Evolutionary conservation across 2,888 invertebrate genomes (phyloP).

Genomic region (Hermaeophaga mercurialis): DNA sequence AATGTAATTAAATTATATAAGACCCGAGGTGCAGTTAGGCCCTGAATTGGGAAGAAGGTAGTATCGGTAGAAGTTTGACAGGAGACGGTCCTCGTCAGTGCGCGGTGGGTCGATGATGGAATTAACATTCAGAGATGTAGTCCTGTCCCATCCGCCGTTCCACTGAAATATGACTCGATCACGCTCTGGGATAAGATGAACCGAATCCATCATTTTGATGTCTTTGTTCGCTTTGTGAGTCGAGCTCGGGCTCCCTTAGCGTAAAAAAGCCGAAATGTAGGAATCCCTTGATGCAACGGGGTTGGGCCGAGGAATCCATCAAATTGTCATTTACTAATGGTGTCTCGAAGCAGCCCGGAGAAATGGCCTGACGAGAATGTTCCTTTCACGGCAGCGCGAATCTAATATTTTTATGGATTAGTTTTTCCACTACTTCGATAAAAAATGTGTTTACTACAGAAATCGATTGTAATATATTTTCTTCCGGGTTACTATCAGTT

Average conservation of each 20-base stretch:
- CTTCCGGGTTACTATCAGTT: no score
- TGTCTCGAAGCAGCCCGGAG: slow-evolving; percentile 50
- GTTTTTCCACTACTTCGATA: not conserved
- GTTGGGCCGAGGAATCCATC: slow-evolving; percentile 54
- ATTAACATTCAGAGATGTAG: slow-evolving; percentile 58
- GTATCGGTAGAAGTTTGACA: not conserved
- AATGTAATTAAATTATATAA: no score
- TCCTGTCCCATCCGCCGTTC: slow-evolving; percentile 53
- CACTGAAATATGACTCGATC: slow-evolving; percentile 61
- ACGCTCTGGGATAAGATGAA: slow-evolving; percentile 61
- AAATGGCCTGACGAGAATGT: slow-evolving; percentile 35
- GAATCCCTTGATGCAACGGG: slow-evolving; percentile 55
- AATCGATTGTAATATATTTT: not conserved
- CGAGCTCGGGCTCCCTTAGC: slow-evolving; percentile 45
- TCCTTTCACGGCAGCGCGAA: slow-evolving; percentile 21
- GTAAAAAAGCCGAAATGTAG: slow-evolving; percentile 54
- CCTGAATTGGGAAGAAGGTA: not conserved
- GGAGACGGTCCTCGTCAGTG: slow-evolving; percentile 28
- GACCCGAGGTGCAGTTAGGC: not conserved
- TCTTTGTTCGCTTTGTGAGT: slow-evolving; percentile 59
- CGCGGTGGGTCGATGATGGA: slow-evolving; percentile 54
- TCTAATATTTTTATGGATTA: slow-evolving; percentile 22
- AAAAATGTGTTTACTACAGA: not conserved
- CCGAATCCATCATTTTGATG: slow-evolving; percentile 61
- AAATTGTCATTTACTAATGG: slow-evolving; percentile 55